Percentiles rank a stretch among this genome's conserved stretches.
phyloP scores from a whole-genome alignment of 2,113 vertebrate species.

The Porphyrio hochstetteri region DNA sequence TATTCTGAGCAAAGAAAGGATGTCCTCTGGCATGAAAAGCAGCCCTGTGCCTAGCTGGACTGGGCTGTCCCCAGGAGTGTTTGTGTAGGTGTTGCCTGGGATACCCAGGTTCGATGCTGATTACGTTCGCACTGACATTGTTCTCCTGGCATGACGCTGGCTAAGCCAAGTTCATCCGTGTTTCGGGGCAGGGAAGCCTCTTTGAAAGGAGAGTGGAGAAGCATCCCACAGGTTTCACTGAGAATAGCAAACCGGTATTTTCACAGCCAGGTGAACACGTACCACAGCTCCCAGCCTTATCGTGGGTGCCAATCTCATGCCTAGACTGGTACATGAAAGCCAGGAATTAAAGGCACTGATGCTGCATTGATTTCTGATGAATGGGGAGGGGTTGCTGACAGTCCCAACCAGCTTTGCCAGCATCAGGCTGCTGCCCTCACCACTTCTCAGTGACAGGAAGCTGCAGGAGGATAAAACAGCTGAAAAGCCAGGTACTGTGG shows the following conservation, averaged over 20 bases:
- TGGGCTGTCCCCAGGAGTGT: neutral
- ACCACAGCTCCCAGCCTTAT: accelerated
- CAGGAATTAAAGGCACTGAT: accelerated
- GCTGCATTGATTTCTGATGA: accelerated
- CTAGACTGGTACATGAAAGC: accelerated
- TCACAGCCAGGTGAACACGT: accelerated
- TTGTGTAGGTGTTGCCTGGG: neutral
- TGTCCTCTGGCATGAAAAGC: neutral
- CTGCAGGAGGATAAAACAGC: neutral
- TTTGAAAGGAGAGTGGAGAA: accelerated
- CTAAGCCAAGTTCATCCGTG: accelerated
- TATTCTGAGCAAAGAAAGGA: neutral
- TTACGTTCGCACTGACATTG: accelerated
- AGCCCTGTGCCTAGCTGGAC: accelerated
- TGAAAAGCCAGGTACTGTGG: neutral
- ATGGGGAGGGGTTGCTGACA: neutral
- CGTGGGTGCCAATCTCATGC: accelerated
- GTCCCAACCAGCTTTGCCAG: neutral
- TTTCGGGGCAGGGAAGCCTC: neutral
- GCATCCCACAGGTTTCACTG: accelerated
- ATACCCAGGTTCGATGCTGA: neutral
- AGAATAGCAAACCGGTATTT: accelerated
- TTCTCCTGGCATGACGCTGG: neutral
- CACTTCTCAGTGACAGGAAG: accelerated
- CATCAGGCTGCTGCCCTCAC: neutral